Percentiles rank a stretch among this genome's conserved stretches.
Evolutionary conservation across 2,113 vertebrate genomes (phyloP).

Genomic region (Gnathonemus echidnorhynchus): DNA sequence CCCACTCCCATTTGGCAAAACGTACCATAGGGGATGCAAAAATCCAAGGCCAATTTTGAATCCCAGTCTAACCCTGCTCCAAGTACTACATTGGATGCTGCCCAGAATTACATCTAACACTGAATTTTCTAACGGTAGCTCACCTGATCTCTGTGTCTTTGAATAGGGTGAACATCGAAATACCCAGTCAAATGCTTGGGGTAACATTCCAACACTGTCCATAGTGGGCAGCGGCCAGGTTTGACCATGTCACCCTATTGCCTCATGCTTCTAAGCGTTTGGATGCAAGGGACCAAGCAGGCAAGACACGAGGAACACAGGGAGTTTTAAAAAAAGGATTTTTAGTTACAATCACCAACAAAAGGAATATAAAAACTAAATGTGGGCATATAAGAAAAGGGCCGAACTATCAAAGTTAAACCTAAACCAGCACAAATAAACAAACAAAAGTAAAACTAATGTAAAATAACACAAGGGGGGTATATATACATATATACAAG

Average conservation of each 20-base stretch:
- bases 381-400: background rate
- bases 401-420: background rate
- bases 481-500: background rate
- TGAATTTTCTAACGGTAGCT: background rate
- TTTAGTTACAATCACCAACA: background rate
- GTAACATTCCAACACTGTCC: background rate
- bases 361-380: background rate
- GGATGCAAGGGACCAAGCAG: background rate
- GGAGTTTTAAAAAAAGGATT: background rate
- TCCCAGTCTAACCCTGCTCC: too few species aligned
- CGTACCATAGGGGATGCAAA: background rate
- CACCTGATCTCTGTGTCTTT: background rate
- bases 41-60: background rate
- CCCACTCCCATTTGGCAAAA: background rate
- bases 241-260: background rate
- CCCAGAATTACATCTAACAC: background rate
- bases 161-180: background rate
- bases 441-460: background rate
- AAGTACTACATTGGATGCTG: background rate
- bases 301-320: background rate
- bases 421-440: background rate
- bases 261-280: background rate
- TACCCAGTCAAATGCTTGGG: background rate
- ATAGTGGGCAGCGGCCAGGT: background rate
- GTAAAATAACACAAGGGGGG: background rate